Conservation (phyloP, 2,888 invertebrate species). For the Anodontia alba region DNA sequence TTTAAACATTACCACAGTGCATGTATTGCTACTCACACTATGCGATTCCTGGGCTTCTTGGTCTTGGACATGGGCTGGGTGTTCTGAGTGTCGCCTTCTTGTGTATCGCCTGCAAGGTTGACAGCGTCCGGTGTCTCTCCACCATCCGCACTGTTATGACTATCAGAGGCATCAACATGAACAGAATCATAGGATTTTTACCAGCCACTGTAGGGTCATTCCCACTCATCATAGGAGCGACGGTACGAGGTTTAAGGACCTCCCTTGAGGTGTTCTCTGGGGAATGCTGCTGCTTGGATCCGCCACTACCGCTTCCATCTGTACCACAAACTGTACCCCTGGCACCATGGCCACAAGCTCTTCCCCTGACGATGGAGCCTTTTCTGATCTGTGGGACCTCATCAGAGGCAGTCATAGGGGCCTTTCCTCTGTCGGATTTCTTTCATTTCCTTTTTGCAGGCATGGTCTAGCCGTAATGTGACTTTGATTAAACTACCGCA, state of each 20-base stretch:
- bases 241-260: constrained; percentile 30
- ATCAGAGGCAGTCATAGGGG: constrained; percentile 35
- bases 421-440: constrained; percentile 33
- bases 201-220: too few species aligned
- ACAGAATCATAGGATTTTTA: too few species aligned
- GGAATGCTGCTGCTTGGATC: constrained; percentile 31
- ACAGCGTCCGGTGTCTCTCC: constrained; percentile 10
- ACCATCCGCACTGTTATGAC: too few species aligned
- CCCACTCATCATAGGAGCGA: constrained; percentile 33
- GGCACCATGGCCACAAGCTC: constrained; percentile 28
- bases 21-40: too few species aligned
- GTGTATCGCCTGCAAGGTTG: too few species aligned
- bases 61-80: too few species aligned
- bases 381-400: constrained; percentile 34
- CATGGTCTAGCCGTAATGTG: background rate
- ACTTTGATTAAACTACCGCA: constrained; percentile 17
- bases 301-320: constrained; percentile 28
- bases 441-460: constrained; percentile 30
- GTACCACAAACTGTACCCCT: constrained; percentile 26
- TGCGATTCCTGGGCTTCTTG: too few species aligned
- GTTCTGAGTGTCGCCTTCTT: too few species aligned
- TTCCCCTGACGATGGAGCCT: constrained; percentile 28
- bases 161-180: too few species aligned
- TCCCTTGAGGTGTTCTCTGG: too few species aligned
- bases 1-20: too few species aligned